Conservation (phyloP, 2,113 vertebrate genomes). For the Suricata suricatta region DNA sequence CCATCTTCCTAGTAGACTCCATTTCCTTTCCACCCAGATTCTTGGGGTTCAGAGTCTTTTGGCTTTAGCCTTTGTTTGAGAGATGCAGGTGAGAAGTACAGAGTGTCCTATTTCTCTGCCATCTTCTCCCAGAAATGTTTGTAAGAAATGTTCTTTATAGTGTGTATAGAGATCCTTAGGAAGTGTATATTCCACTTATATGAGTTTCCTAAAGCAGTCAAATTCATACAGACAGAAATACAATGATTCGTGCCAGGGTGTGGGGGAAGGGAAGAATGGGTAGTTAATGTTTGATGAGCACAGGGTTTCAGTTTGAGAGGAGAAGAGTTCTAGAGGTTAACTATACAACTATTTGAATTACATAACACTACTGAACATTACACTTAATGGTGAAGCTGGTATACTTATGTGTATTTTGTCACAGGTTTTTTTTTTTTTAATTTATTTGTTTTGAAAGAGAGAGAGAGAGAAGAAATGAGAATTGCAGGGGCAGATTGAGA, state of each 20-base stretch:
- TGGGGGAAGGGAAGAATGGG: background rate
- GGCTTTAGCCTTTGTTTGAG: too few relatives aligned
- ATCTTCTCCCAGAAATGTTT: background rate
- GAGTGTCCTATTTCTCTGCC: too few relatives aligned
- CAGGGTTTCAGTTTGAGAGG: conserved; percentile 1
- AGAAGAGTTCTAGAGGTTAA: background rate
- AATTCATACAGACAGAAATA: background rate
- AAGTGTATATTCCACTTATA: conserved; percentile 13
- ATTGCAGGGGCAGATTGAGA: too few relatives aligned
- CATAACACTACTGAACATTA: background rate
- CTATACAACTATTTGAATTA: background rate
- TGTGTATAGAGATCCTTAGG: background rate
- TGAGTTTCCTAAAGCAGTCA: background rate
- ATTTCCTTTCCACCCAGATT: too few relatives aligned
- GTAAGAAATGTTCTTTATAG: background rate
- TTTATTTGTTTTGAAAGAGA: too few relatives aligned
- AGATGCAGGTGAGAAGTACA: too few relatives aligned
- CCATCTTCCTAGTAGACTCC: too few relatives aligned
- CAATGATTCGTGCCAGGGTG: background rate
- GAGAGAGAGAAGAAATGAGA: too few relatives aligned
- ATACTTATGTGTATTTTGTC: background rate
- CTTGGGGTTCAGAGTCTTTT: too few relatives aligned
- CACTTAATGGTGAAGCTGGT: background rate
- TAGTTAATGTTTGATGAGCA: background rate
- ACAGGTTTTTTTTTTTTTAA: background rate